These are phyloP conservation scores for Coelopa frigida DNA, from an alignment of 1,140 invertebrate species.

Conservation along the genomic window DNA sequence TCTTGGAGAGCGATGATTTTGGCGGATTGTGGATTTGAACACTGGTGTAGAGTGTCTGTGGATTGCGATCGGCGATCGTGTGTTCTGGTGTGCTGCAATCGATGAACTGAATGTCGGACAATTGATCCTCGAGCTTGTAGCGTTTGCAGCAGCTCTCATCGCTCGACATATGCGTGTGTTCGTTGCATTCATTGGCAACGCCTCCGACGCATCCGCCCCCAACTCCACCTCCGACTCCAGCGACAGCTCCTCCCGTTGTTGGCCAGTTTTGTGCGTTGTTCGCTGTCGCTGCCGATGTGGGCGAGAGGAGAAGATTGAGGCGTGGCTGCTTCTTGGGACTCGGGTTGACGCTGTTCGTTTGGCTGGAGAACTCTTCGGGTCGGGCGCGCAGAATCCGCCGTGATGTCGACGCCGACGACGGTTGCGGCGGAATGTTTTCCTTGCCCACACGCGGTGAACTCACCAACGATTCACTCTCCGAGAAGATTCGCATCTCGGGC, in stretches of 20 bases:
- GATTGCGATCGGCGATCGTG: slow-evolving; percentile 19
- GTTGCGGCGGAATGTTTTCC: slow-evolving; percentile 42
- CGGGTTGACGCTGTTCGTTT: slow-evolving; percentile 49
- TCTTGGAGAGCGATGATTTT: slow-evolving; percentile 19
- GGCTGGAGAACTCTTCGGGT: slow-evolving; percentile 48
- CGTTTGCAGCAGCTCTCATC: slow-evolving; percentile 50
- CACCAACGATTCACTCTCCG: slow-evolving; percentile 67
- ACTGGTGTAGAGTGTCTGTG: slow-evolving; percentile 23
- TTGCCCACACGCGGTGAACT: slow-evolving; percentile 49
- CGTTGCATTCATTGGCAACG: slow-evolving; percentile 12
- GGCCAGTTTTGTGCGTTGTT: slow-evolving; percentile 9
- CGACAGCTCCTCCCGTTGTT: neutral
- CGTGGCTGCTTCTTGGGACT: slow-evolving; percentile 52
- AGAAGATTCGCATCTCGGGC: slow-evolving; percentile 76
- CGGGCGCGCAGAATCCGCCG: slow-evolving; percentile 45
- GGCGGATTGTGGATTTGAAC: slow-evolving; percentile 42
- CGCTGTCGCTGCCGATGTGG: slow-evolving; percentile 27
- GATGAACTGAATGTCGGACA: slow-evolving; percentile 57
- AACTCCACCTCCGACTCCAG: slow-evolving; percentile 6
- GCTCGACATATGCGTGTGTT: slow-evolving; percentile 29
- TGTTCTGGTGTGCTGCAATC: slow-evolving; percentile 56
- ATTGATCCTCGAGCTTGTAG: slow-evolving; percentile 54
- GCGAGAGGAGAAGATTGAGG: slow-evolving; percentile 44
- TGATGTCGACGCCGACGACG: slow-evolving; percentile 25
- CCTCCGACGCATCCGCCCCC: neutral